Base-by-base conservation (phyloP, 2,113 vertebrate genomes). In the Epinephelus lanceolatus region DNA sequence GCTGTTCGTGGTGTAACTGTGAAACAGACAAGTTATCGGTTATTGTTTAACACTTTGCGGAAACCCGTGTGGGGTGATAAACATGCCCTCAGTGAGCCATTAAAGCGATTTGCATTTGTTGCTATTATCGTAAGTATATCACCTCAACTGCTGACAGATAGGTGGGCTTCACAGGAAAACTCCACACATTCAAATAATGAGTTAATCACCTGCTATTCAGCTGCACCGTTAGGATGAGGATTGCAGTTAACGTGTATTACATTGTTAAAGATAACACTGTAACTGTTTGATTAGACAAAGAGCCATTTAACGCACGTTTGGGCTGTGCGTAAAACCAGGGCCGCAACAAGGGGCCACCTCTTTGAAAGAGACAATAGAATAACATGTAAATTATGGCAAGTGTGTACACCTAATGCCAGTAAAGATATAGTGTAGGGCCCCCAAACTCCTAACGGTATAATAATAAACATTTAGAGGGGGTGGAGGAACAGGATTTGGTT, bases 181-280 rank as follows among this genome's bases (percentile, higher is more conserved):
- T 49, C 19, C 67, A 65, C 80, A 86, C 77, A 87, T 79, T 78
- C 76, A 86, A 86, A 91, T 82, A 8, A 37, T 85, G 91, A 91
- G 78, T 70, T 81, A 69, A 90, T 91, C 83, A 81, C 73, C 33
- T 61, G 25, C 7, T 30, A 27, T 23, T 71, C 53, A 69, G 80
- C 8, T 9, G 47, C 21, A 1, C 57, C n/a, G 45, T 25, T 30
- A 5, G 53, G 53, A 19, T 59, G 65, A 49, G 59, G 42, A 33
- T 63, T 78, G 42, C 72, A 70, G 76, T 42, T 71, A 5, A 53
- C 47, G 2, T 52, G 18, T 25, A 49, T 11, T 73, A 45, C 15
- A 0, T 25, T 14, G 52, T 63, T 40, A 13, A 8, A 77, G 88
- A 89, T 90, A 85, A 85, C 10, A 51, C 49, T 15, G 42, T 11